Evolutionary conservation across 2,797 vertebrate species (phyloP).

Genomic region (Anisognathus igniventris): DNA sequence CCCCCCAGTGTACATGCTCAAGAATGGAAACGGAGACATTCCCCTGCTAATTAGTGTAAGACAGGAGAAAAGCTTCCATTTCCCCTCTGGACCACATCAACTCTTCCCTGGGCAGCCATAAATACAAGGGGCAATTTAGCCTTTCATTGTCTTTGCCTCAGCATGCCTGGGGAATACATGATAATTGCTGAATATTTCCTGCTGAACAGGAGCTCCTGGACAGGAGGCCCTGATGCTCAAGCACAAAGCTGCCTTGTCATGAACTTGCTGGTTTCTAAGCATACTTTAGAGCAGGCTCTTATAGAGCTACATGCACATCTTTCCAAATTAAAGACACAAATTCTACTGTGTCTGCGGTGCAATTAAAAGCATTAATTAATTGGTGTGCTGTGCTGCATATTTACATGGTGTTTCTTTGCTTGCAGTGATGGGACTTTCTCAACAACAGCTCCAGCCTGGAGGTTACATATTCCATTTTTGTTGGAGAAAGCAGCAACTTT

Average conservation of each 20-base stretch:
- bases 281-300: background rate
- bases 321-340: background rate
- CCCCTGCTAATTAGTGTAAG: background rate
- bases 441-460: conserved; percentile 55
- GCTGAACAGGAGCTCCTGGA: background rate
- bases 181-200: background rate
- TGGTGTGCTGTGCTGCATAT: background rate
- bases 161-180: background rate
- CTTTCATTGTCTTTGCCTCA: background rate
- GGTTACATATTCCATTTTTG: conserved; percentile 59
- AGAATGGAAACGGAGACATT: background rate
- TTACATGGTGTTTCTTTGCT: background rate
- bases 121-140: background rate
- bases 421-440: conserved; percentile 66
- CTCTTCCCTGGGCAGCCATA: background rate
- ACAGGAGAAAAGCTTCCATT: background rate
- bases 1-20: fast-evolving
- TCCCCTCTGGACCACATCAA: background rate
- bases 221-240: background rate
- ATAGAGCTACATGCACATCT: background rate
- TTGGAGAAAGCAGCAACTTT: conserved; percentile 66
- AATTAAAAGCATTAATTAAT: background rate
- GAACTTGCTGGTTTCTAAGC: background rate
- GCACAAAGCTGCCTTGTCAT: background rate
- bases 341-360: background rate